These are phyloP conservation scores for Cottoperca gobio DNA, from an alignment of 2,797 vertebrate genomes.

Conservation along the genomic window DNA sequence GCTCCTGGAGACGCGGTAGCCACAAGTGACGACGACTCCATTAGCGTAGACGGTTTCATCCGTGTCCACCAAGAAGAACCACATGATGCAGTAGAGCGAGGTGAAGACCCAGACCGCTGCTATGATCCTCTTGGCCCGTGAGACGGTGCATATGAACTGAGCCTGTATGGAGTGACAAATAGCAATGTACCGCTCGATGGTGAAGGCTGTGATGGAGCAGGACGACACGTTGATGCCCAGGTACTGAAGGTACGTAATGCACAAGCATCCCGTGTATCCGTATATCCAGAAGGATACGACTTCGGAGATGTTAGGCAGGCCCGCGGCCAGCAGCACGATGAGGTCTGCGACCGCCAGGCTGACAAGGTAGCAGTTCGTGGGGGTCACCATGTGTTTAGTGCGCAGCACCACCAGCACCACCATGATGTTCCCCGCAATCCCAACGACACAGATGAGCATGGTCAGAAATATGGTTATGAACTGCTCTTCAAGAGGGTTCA, in stretches of 20 bases:
- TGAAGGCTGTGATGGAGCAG: conserved; percentile 92
- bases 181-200: conserved; percentile 90
- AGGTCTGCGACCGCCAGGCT: conserved; percentile 91
- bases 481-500: conserved; percentile 85
- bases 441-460: conserved; percentile 87
- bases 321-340: conserved; percentile 89
- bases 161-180: conserved; percentile 92
- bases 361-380: conserved; percentile 93
- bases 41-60: conserved; percentile 85
- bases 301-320: conserved; percentile 90
- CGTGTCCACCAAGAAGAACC: conserved; percentile 93
- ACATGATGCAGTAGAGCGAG: conserved; percentile 90
- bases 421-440: conserved; percentile 90
- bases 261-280: conserved; percentile 88
- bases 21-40: conserved; percentile 87
- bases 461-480: conserved; percentile 88
- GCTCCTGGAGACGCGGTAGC: conserved; percentile 89
- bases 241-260: conserved; percentile 93
- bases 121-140: conserved; percentile 90
- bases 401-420: conserved; percentile 91
- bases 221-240: conserved; percentile 91
- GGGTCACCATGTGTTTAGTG: conserved; percentile 91
- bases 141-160: conserved; percentile 89
- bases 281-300: conserved; percentile 90
- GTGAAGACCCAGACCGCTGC: conserved; percentile 89